Conservation (phyloP, 2,888 invertebrate genomes). For the Erebia palarica region DNA sequence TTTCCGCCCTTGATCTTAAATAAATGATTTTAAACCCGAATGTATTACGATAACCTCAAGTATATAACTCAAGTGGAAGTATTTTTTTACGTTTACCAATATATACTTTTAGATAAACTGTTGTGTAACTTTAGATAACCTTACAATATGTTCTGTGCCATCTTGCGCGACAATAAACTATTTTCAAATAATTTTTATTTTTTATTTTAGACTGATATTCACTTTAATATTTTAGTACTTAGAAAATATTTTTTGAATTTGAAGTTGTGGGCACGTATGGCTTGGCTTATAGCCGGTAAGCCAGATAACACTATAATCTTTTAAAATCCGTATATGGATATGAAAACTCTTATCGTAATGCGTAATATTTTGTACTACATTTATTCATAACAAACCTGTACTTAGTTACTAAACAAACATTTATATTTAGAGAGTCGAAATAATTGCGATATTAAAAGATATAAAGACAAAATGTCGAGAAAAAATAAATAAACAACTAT, state of each 20-base stretch:
- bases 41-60: constrained; percentile 8
- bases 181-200: constrained; percentile 10
- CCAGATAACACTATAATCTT: too few relatives aligned
- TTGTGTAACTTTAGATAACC: constrained; percentile 43
- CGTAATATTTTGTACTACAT: constrained; percentile 12
- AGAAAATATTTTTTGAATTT: too few relatives aligned
- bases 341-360: not conserved
- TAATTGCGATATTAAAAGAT: not conserved
- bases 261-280: too few relatives aligned
- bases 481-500: too few relatives aligned
- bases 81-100: constrained; percentile 18
- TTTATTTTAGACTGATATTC: too few relatives aligned
- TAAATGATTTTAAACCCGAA: constrained; percentile 1
- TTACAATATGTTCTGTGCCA: constrained; percentile 45
- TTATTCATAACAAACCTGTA: constrained; percentile 20
- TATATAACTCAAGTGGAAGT: constrained; percentile 10
- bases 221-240: too few relatives aligned
- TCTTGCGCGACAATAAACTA: constrained; percentile 52
- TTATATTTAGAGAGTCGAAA: constrained; percentile 7
- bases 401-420: constrained; percentile 8
- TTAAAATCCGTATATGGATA: not conserved
- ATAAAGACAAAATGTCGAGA: too few relatives aligned
- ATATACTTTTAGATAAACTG: constrained; percentile 5
- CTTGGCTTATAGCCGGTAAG: too few relatives aligned
- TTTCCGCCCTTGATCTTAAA: not conserved